Evolutionary conservation across 2,113 vertebrate genomes (phyloP), one percentile per base, ranked within the genome.

Genomic region (Osmerus mordax): DNA sequence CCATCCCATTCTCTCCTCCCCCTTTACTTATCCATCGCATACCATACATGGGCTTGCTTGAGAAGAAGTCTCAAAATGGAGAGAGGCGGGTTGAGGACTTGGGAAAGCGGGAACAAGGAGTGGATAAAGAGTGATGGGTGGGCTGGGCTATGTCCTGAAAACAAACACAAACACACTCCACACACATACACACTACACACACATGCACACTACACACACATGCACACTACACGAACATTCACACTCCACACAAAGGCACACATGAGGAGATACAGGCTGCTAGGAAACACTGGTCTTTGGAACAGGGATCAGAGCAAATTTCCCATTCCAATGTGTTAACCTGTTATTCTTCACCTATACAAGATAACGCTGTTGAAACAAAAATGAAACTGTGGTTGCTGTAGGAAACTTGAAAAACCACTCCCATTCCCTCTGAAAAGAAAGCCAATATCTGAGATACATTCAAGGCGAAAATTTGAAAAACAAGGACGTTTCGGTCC

Each of bases 11-110:
- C 9, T 47, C 41, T 47, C 41, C 41, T 67, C 65, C 23, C 58
- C 21, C 36, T 29, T 16, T 21, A 69, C 67, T 63, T 41, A 28
- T 15, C 47, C 4, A 21, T 51, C 18, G 79, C 80, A 66, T 80
- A 87, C 87, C 83, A 87, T 80, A 88, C 78, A 88, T 73, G 87
- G 71, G 62, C 53, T 65, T 72, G 61, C 62, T 21, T 53, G 25
- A 52, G 69, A 21, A 36, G 28, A 36, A 62, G 28, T 15, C 62
- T 36, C 29, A 14, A 64, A 64, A 64, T 64, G 62, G 29, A 36
- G 28, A 59, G n/a, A n/a, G 28, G 28, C 11, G 61, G 85, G 81
- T 77, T 36, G 61, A 64, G 65, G 70, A 8, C 0, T 36, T 81
- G 76, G 78, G 62, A 73, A 53, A 67, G 65, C 67, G 56, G 16